phyloP scores from a whole-genome alignment of 2,888 invertebrate genomes.

The Hypolimnas misippus region DNA sequence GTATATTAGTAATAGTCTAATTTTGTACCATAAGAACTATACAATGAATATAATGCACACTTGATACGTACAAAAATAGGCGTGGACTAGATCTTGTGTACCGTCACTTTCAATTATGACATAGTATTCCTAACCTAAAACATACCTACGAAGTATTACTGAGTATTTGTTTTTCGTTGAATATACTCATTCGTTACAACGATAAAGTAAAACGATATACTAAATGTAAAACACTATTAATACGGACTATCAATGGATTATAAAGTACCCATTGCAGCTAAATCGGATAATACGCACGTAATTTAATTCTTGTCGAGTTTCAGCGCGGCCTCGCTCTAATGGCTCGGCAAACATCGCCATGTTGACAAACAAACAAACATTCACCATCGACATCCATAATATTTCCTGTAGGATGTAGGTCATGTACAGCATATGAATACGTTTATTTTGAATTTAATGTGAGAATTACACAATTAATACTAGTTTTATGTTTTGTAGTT shows the following conservation, averaged over 20 bases:
- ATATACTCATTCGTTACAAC: neutral
- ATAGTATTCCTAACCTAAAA: neutral
- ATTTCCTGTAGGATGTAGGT: constrained; percentile 54
- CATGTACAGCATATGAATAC: constrained; percentile 35
- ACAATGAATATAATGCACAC: too few relatives aligned
- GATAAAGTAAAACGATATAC: neutral
- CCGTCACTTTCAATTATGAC: neutral
- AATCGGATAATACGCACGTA: constrained; percentile 41
- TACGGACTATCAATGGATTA: neutral
- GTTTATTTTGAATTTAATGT: neutral
- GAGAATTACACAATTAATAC: neutral
- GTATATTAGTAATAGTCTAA: too few relatives aligned
- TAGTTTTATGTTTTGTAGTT: neutral
- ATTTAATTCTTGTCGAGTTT: constrained; percentile 46
- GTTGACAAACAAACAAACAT: constrained; percentile 65
- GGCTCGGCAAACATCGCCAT: constrained; percentile 67
- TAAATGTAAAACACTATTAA: neutral
- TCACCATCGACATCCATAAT: constrained; percentile 50
- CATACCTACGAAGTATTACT: neutral
- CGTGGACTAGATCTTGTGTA: neutral
- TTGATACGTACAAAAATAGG: too few relatives aligned
- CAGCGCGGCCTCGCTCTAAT: constrained; percentile 66
- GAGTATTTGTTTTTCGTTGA: neutral
- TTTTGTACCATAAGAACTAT: too few relatives aligned
- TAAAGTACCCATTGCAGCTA: constrained; percentile 22